Percentiles rank a stretch among this genome's conserved stretches.
These are phyloP conservation scores for Calliphora vicina DNA, from an alignment of 1,140 invertebrate genomes.

Conservation along the genomic window DNA sequence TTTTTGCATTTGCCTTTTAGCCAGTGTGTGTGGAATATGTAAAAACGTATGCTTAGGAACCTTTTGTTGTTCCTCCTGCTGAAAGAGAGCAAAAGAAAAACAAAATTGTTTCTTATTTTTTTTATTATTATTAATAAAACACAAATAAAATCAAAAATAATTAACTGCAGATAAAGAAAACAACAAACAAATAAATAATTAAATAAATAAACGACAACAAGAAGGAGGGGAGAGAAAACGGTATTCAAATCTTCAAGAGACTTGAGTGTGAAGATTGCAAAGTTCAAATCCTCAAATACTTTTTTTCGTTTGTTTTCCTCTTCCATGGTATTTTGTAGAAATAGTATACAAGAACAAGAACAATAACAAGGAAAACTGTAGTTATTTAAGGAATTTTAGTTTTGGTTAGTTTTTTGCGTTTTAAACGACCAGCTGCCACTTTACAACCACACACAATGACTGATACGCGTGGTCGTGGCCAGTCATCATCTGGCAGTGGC, in stretches of 20 bases:
- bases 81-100: slow-evolving; percentile 9
- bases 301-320: background rate
- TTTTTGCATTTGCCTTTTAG: slow-evolving; percentile 56
- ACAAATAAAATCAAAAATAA: background rate
- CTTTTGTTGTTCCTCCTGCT: slow-evolving; percentile 28
- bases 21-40: slow-evolving; percentile 53
- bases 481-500: slow-evolving; percentile 41
- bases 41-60: slow-evolving; percentile 42
- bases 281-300: background rate
- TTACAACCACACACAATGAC: slow-evolving; percentile 47
- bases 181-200: background rate
- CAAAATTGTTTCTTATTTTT: background rate
- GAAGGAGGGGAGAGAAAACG: too few species aligned
- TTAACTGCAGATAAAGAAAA: background rate
- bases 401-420: background rate
- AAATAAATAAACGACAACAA: background rate
- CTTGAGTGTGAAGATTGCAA: background rate
- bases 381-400: background rate
- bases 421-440: slow-evolving; percentile 6
- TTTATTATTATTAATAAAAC: background rate
- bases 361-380: background rate
- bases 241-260: background rate
- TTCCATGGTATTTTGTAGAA: too few species aligned
- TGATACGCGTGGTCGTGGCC: slow-evolving; percentile 53
- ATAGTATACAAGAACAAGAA: background rate